phyloP scores from a whole-genome alignment of 2,113 vertebrate species.

The Nyctereutes procyonoides region DNA sequence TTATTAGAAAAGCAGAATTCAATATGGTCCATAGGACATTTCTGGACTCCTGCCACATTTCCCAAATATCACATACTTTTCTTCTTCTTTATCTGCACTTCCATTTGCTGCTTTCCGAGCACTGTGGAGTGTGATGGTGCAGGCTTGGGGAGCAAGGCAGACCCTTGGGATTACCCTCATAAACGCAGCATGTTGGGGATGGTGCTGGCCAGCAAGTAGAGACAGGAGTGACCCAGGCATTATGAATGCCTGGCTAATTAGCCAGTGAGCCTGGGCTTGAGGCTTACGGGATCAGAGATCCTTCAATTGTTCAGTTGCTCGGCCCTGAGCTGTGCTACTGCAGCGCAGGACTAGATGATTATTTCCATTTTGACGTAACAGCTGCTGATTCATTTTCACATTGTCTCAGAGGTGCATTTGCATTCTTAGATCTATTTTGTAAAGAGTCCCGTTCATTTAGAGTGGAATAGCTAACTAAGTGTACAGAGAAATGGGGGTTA shows the following conservation, averaged over 20 bases:
- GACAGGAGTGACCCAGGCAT: not conserved
- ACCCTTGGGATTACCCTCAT: not conserved
- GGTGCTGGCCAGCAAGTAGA: not conserved
- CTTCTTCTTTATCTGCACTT: not conserved
- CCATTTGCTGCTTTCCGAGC: not conserved
- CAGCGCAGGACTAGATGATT: not conserved
- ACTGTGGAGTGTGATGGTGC: not conserved
- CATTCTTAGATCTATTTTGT: not conserved
- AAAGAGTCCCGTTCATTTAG: not conserved
- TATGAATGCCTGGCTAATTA: not conserved
- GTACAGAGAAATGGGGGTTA: not conserved
- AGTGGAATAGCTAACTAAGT: not conserved
- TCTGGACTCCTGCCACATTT: conserved; percentile 26
- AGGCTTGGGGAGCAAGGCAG: not conserved
- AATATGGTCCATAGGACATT: not conserved
- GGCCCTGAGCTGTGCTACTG: not conserved
- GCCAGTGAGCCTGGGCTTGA: not conserved
- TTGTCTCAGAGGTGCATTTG: not conserved
- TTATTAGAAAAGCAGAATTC: conserved; percentile 11
- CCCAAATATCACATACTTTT: not conserved
- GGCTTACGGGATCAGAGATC: not conserved
- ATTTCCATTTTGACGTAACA: not conserved
- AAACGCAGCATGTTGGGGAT: not conserved
- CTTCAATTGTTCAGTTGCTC: not conserved
- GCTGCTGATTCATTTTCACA: not conserved